These are phyloP conservation scores for Hafferia zeledoni DNA, from an alignment of 2,797 vertebrate genomes.

Conservation along the genomic window DNA sequence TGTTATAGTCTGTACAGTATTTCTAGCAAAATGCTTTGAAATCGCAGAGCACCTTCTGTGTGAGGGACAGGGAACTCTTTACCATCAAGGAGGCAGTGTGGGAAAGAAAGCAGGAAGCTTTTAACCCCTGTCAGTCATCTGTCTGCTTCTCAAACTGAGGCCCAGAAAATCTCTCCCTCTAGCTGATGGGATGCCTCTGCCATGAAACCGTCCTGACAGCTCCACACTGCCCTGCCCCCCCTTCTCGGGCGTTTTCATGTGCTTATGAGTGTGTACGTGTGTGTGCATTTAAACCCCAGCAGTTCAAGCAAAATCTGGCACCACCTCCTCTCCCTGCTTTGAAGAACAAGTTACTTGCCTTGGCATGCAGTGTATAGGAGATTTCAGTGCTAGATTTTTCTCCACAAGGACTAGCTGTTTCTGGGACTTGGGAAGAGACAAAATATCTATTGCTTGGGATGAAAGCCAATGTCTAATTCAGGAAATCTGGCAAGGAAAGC, in stretches of 20 bases:
- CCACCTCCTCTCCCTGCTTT: neutral
- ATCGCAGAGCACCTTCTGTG: neutral
- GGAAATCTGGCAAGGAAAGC: slow-evolving; percentile 7
- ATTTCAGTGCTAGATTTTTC: slow-evolving; percentile 4
- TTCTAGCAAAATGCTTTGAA: slow-evolving; percentile 47
- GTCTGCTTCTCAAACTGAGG: slow-evolving; percentile 46
- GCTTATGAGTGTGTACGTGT: neutral
- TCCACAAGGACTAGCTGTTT: slow-evolving; percentile 7
- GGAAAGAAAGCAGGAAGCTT: slow-evolving; percentile 53
- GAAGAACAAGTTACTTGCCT: neutral
- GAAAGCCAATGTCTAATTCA: slow-evolving; percentile 51
- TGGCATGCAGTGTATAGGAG: neutral
- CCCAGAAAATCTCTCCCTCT: slow-evolving; percentile 23
- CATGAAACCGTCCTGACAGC: slow-evolving; percentile 40
- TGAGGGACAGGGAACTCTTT: slow-evolving; percentile 47
- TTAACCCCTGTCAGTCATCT: slow-evolving; percentile 74
- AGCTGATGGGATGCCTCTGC: slow-evolving; percentile 41
- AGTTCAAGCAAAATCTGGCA: neutral
- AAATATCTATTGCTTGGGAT: neutral
- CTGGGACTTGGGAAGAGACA: neutral
- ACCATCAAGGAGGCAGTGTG: slow-evolving; percentile 30
- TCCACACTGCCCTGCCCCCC: neutral
- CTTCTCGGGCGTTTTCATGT: neutral
- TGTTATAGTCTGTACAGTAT: slow-evolving; percentile 5
- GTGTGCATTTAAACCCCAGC: neutral